Evolutionary conservation across 1,140 invertebrate species (phyloP).

Genomic region (Augochlora pura): DNA sequence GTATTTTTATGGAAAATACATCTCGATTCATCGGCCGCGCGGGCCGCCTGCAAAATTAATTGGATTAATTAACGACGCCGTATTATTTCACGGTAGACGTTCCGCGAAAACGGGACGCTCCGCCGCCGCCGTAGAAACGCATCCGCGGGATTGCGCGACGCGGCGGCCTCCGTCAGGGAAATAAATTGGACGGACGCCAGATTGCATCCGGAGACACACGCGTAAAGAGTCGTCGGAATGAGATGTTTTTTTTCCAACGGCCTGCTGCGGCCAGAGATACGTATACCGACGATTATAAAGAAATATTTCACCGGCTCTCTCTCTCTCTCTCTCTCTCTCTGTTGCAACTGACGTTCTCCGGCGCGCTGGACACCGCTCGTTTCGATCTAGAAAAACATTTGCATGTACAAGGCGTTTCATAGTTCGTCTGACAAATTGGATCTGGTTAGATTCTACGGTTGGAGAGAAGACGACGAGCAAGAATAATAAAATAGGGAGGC

Average conservation of each 20-base stretch:
- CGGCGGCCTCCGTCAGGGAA: too few species aligned
- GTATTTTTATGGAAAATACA: neutral
- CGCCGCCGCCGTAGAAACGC: neutral
- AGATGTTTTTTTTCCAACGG: constrained; percentile 8
- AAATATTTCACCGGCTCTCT: neutral
- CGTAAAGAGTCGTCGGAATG: constrained; percentile 14
- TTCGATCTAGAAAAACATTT: neutral
- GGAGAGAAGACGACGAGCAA: too few species aligned
- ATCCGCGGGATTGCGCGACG: too few species aligned
- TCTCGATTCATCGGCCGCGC: neutral
- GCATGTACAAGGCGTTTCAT: too few species aligned
- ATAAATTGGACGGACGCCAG: constrained; percentile 34
- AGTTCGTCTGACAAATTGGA: too few species aligned
- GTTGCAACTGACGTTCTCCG: neutral
- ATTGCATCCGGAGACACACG: constrained; percentile 6
- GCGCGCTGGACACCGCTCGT: neutral
- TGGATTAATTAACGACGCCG: constrained; percentile 14
- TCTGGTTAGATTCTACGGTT: too few species aligned
- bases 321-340: too few species aligned
- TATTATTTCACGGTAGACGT: constrained; percentile 4
- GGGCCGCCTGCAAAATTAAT: neutral
- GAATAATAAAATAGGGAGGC: too few species aligned
- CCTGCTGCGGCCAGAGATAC: too few species aligned
- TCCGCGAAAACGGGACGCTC: neutral
- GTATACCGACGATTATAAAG: neutral